These are phyloP conservation scores for Barypeithes pellucidus DNA, from an alignment of 2,888 invertebrate genomes.

Conservation along the genomic window DNA sequence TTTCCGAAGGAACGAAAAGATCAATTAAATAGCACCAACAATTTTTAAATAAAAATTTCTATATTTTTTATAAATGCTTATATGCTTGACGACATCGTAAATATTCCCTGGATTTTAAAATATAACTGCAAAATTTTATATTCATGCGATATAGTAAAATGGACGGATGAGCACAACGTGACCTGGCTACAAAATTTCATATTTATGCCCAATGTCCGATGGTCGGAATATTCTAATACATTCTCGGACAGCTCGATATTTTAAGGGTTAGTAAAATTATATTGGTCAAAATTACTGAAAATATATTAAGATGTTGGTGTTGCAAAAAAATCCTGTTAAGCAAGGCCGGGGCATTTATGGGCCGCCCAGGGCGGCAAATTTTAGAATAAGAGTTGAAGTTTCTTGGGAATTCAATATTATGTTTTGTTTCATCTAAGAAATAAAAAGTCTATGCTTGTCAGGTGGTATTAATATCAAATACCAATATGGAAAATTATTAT, in stretches of 20 bases:
- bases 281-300: slow-evolving; percentile 9
- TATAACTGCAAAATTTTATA: slow-evolving; percentile 62
- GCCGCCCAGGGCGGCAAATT: too few relatives aligned
- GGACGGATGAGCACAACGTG: slow-evolving; percentile 62
- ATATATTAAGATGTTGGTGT: neutral
- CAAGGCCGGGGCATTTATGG: neutral
- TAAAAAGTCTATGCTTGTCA: too few relatives aligned
- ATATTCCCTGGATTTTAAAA: slow-evolving; percentile 60
- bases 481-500: too few relatives aligned
- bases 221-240: slow-evolving; percentile 47
- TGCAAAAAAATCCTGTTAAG: neutral
- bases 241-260: slow-evolving; percentile 47
- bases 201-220: slow-evolving; percentile 59
- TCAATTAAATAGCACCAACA: too few relatives aligned
- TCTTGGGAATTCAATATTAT: too few relatives aligned
- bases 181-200: slow-evolving; percentile 60
- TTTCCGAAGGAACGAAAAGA: too few relatives aligned
- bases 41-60: too few relatives aligned
- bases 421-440: too few relatives aligned
- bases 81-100: slow-evolving; percentile 37
- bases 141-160: slow-evolving; percentile 60
- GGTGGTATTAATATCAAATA: too few relatives aligned
- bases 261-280: slow-evolving; percentile 41
- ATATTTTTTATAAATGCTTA: slow-evolving; percentile 11
- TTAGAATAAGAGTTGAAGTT: too few relatives aligned